Percentiles rank a stretch among this genome's conserved stretches.
These are phyloP conservation scores for Peromyscus polionotus DNA, from an alignment of 2,113 vertebrate species.

Conservation along the genomic window DNA sequence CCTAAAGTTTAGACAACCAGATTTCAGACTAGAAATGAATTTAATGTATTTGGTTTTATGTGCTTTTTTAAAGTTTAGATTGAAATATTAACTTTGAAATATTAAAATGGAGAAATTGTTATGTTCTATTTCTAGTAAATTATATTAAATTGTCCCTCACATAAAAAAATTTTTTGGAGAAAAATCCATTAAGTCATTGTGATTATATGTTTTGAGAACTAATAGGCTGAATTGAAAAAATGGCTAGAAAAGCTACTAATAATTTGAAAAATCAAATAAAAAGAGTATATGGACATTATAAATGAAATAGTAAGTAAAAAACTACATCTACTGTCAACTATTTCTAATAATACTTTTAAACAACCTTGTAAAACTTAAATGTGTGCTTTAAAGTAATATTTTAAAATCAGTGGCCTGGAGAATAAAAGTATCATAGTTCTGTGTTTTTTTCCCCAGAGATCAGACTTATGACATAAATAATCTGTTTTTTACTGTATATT, in stretches of 20 bases:
- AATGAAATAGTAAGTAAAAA: neutral
- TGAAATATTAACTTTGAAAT: neutral
- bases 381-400: neutral
- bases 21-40: conserved; percentile 1
- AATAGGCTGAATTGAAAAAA: neutral
- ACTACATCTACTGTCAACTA: neutral
- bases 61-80: conserved; percentile 32
- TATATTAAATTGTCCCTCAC: neutral
- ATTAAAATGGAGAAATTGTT: neutral
- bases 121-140: neutral
- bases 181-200: neutral
- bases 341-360: neutral
- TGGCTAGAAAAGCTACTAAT: neutral
- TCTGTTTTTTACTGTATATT: neutral
- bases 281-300: neutral
- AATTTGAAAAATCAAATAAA: conserved; percentile 35
- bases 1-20: neutral
- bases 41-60: neutral
- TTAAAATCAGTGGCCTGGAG: neutral
- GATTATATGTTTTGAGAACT: neutral
- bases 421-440: neutral
- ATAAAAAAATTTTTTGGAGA: neutral
- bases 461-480: neutral
- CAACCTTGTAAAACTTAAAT: neutral
- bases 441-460: neutral